These are phyloP conservation scores for Chirona hameri DNA, from an alignment of 2,888 invertebrate genomes.

Conservation along the genomic window DNA sequence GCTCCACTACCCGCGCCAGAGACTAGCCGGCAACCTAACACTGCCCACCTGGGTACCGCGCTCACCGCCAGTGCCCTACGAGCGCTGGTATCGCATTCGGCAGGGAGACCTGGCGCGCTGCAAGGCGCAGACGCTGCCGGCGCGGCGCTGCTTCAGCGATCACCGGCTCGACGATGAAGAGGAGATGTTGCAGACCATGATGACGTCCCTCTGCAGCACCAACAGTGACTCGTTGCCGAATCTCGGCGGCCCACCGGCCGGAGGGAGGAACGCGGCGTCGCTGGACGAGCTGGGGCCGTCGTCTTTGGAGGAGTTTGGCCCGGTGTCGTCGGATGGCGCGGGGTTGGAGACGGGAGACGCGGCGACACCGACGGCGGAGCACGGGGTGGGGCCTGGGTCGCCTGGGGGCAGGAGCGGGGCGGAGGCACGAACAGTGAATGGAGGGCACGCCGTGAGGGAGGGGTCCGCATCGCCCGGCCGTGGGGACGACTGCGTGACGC, in stretches of 20 bases:
- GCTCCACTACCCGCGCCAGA: not conserved
- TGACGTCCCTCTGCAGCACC: constrained; percentile 10
- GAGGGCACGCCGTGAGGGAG: not conserved
- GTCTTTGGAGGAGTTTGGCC: not conserved
- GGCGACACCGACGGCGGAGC: constrained; percentile 1
- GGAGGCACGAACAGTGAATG: too few relatives aligned
- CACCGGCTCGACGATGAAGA: constrained; percentile 1
- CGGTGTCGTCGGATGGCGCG: constrained; percentile 31
- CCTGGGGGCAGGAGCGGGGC: not conserved
- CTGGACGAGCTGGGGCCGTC: not conserved
- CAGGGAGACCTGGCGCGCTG: constrained; percentile 8
- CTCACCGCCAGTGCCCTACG: not conserved
- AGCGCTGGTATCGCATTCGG: not conserved
- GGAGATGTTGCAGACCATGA: not conserved
- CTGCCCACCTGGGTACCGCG: constrained; percentile 22
- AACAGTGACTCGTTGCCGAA: constrained; percentile 5
- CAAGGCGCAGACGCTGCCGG: constrained; percentile 27
- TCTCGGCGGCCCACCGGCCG: too few relatives aligned
- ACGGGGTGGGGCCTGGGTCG: constrained; percentile 2
- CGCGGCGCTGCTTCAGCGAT: constrained; percentile 12
- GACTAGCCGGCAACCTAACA: constrained; percentile 23
- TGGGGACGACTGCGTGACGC: constrained; percentile 27
- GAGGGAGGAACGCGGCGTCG: not conserved
- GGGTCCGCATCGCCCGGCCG: constrained; percentile 2
- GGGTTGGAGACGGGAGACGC: not conserved